Evolutionary conservation across 2,888 invertebrate genomes (phyloP).

Genomic region (Dichetophora obliterata): DNA sequence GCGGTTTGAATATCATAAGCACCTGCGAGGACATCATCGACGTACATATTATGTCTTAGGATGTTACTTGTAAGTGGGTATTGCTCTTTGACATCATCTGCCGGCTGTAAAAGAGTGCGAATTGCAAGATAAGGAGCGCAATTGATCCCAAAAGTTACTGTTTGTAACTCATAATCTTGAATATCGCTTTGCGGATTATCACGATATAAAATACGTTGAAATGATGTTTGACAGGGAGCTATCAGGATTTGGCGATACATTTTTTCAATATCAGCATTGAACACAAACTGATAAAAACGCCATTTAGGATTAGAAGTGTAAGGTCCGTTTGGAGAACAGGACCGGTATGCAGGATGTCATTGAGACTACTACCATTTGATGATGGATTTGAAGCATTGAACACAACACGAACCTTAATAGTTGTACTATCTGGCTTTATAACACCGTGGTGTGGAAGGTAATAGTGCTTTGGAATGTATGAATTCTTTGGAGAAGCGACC

Average conservation of each 20-base stretch:
- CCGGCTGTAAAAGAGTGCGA: no score
- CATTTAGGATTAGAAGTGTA: neutral
- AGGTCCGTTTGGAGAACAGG: conserved; percentile 28
- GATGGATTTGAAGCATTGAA: conserved; percentile 35
- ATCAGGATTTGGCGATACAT: neutral
- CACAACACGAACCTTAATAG: conserved; percentile 33
- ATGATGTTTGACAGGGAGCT: neutral
- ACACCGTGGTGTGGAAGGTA: conserved; percentile 34
- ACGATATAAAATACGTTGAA: neutral
- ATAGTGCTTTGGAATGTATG: neutral
- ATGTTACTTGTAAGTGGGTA: no score
- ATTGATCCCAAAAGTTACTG: neutral
- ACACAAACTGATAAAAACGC: neutral
- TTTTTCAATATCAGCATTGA: neutral
- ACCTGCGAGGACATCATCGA: no score
- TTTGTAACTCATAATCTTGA: neutral
- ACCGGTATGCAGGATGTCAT: conserved; percentile 32
- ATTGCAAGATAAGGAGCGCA: no score
- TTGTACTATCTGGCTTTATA: conserved; percentile 35
- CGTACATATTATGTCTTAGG: no score
- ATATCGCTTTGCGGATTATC: no score
- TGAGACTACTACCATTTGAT: conserved; percentile 26
- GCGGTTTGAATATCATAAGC: no score
- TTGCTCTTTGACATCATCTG: no score
- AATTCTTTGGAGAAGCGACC: neutral